These are phyloP conservation scores for Nannobrachium achirus DNA, from an alignment of 2,113 vertebrate species.

Conservation along the genomic window DNA sequence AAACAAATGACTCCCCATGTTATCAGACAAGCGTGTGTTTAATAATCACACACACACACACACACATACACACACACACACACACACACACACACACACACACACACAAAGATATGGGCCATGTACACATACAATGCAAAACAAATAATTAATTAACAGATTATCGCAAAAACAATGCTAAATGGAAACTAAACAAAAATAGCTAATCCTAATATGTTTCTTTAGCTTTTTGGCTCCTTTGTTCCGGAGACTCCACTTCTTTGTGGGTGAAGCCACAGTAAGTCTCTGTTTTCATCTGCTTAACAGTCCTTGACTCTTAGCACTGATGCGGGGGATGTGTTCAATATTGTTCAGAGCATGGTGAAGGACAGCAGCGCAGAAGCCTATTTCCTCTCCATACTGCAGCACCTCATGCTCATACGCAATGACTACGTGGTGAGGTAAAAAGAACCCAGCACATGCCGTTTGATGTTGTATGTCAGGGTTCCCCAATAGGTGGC, in stretches of 20 bases:
- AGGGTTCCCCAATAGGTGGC: too few species aligned
- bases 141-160: too few species aligned
- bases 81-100: too few species aligned
- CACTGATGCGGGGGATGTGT: constrained; percentile 93
- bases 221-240: not conserved
- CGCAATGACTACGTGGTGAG: constrained; percentile 92
- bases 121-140: too few species aligned
- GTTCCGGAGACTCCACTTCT: constrained; percentile 20
- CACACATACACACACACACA: too few species aligned
- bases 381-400: constrained; percentile 92
- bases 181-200: not conserved
- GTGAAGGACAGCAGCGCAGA: constrained; percentile 91
- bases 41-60: too few species aligned
- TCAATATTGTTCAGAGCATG: constrained; percentile 86
- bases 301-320: constrained; percentile 80
- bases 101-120: too few species aligned
- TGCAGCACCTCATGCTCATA: constrained; percentile 95
- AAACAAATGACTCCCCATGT: too few species aligned
- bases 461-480: too few species aligned
- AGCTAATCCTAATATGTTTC: not conserved
- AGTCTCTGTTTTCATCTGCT: constrained; percentile 7
- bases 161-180: too few species aligned
- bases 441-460: constrained; percentile 75
- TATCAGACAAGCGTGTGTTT: too few species aligned
- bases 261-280: constrained; percentile 13